These are phyloP conservation scores for Albula goreensis DNA, from an alignment of 2,113 vertebrate species.

Conservation along the genomic window DNA sequence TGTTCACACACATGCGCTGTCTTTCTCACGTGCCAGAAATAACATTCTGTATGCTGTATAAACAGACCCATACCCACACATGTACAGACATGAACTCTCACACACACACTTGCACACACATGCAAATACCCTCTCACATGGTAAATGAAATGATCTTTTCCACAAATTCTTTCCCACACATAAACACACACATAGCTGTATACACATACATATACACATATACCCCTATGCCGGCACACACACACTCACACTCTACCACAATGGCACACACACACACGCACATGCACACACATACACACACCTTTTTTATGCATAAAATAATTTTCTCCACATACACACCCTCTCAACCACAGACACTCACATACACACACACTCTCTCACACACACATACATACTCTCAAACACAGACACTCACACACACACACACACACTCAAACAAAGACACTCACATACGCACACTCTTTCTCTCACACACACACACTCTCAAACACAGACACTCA, in stretches of 20 bases:
- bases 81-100: neutral
- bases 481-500: too few relatives aligned
- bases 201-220: too few relatives aligned
- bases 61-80: neutral
- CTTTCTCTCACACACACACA: too few relatives aligned
- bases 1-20: slow-evolving; percentile 19
- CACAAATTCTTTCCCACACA: neutral
- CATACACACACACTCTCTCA: too few relatives aligned
- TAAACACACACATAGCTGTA: neutral
- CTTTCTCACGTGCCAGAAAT: neutral
- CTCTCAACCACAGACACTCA: too few relatives aligned
- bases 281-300: neutral
- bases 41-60: neutral
- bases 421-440: too few relatives aligned
- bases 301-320: neutral
- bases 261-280: neutral
- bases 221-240: neutral
- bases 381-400: too few relatives aligned
- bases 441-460: too few relatives aligned
- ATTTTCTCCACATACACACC: neutral
- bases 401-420: too few relatives aligned
- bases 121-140: neutral
- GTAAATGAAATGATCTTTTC: neutral
- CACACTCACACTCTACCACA: neutral
- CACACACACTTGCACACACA: neutral